Evolutionary conservation across 1,140 invertebrate species (phyloP).

Genomic region (Meloidogyne floridensis): DNA sequence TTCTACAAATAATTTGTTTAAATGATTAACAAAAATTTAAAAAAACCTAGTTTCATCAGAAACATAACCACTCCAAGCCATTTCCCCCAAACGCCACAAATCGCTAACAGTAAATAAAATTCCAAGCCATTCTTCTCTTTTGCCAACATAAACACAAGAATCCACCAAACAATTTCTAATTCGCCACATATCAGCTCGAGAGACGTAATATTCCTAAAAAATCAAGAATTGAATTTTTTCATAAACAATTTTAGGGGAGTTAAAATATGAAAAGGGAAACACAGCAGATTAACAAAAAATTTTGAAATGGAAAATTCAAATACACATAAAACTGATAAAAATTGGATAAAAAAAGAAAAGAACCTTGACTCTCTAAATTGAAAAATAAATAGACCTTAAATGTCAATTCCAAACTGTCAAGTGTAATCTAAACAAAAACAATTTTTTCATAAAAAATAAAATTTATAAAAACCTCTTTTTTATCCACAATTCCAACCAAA

Average conservation of each 20-base stretch:
- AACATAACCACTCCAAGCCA: constrained; percentile 85
- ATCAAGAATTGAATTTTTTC: no score
- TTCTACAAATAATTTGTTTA: constrained; percentile 65
- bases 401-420: constrained; percentile 92
- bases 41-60: constrained; percentile 85
- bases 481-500: constrained; percentile 39
- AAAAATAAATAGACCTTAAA: constrained; percentile 74
- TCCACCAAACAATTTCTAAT: constrained; percentile 85
- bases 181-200: constrained; percentile 96
- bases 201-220: constrained; percentile 84
- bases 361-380: no score
- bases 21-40: constrained; percentile 77
- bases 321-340: no score
- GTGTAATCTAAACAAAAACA: constrained; percentile 72
- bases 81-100: constrained; percentile 41
- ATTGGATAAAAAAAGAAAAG: no score
- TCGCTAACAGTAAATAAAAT: constrained; percentile 66
- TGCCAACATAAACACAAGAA: constrained; percentile 90
- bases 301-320: no score
- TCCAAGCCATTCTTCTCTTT: constrained; percentile 87
- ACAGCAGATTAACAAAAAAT: background rate
- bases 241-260: background rate
- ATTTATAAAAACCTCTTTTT: constrained; percentile 26
- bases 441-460: constrained; percentile 1
- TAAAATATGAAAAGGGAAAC: background rate